These are phyloP conservation scores for Ctenicera cuprea DNA, from an alignment of 2,888 invertebrate species.

Conservation along the genomic window DNA sequence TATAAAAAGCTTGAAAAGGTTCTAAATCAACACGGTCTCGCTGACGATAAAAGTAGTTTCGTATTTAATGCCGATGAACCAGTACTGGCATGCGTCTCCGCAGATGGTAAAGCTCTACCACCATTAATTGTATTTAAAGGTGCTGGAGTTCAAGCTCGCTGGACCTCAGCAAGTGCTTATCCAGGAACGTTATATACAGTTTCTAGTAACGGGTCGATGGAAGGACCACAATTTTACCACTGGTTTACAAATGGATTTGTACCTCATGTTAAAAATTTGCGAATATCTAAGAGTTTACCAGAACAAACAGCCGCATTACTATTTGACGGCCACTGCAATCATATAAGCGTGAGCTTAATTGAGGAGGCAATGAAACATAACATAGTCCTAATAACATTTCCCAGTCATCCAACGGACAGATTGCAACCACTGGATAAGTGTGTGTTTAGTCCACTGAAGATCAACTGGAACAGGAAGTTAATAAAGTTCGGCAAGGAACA, in stretches of 20 bases:
- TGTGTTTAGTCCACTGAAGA: conserved; percentile 1
- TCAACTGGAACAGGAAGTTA: neutral
- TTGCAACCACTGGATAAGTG: neutral
- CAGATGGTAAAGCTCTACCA: conserved; percentile 52
- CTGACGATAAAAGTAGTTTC: conserved; percentile 16
- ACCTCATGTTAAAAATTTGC: neutral
- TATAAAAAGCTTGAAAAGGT: conserved; percentile 45
- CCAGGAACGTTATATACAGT: conserved; percentile 56
- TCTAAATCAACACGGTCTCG: neutral
- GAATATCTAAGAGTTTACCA: neutral
- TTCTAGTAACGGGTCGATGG: conserved; percentile 58
- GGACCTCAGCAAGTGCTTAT: conserved; percentile 39
- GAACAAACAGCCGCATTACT: neutral
- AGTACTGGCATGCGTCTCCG: conserved; percentile 56
- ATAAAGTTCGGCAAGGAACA: neutral
- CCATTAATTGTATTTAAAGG: conserved; percentile 59
- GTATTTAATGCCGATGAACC: conserved; percentile 56
- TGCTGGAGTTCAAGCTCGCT: conserved; percentile 50
- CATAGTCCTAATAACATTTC: neutral
- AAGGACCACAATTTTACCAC: conserved; percentile 47
- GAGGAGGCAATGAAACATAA: neutral
- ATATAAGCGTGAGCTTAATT: neutral
- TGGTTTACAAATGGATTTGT: conserved; percentile 43
- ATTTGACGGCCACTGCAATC: neutral
- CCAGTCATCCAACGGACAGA: conserved; percentile 1